phyloP scores from a whole-genome alignment of 2,888 invertebrate genomes.

The Platycnemis pennipes region DNA sequence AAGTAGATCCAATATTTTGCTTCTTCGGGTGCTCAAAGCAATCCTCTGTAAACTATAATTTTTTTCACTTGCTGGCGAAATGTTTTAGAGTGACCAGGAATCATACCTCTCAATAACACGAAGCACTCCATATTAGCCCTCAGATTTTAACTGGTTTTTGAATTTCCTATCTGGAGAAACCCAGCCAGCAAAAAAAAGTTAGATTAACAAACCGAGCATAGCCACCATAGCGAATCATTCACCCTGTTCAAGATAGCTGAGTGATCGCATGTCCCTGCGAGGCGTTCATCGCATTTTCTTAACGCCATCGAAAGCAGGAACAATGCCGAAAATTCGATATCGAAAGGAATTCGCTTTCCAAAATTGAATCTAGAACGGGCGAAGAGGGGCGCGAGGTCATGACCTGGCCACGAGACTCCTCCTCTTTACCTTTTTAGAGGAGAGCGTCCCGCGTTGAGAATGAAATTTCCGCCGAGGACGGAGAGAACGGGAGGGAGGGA shows the following conservation, averaged over 20 bases:
- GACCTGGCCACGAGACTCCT: neutral
- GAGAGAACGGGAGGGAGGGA: neutral
- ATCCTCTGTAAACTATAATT: too few relatives aligned
- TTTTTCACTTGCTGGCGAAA: too few relatives aligned
- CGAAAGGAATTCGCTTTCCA: neutral
- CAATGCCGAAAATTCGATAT: neutral
- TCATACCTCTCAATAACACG: too few relatives aligned
- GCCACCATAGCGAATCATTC: neutral
- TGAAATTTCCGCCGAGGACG: neutral
- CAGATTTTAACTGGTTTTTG: too few relatives aligned
- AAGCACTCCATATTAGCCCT: too few relatives aligned
- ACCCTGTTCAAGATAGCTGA: neutral
- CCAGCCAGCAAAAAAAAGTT: too few relatives aligned
- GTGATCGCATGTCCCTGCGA: neutral
- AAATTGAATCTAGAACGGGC: neutral
- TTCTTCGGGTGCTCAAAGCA: too few relatives aligned
- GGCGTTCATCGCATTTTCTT: neutral
- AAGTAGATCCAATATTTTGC: too few relatives aligned
- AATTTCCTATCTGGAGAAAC: too few relatives aligned
- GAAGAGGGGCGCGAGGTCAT: neutral
- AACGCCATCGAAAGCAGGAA: neutral
- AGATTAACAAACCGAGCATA: neutral
- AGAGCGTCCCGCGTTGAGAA: neutral
- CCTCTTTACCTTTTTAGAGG: neutral
- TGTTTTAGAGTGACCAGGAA: too few relatives aligned